These are phyloP conservation scores for Myripristis jacobus DNA, from an alignment of 2,797 vertebrate genomes.

Conservation along the genomic window DNA sequence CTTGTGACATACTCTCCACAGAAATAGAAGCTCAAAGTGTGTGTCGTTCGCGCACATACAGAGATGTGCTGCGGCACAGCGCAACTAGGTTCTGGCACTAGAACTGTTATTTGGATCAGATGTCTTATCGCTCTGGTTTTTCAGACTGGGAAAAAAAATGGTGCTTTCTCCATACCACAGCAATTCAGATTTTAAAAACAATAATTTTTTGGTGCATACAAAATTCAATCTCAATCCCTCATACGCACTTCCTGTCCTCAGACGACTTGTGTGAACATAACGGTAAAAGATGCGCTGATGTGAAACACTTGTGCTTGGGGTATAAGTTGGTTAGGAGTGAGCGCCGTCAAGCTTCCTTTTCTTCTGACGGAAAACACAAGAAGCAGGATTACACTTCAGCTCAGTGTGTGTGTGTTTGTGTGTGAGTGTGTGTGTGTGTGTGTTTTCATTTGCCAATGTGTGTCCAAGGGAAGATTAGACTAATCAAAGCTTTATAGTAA, in stretches of 20 bases:
- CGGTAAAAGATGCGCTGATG: slow-evolving; percentile 51
- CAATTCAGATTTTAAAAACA: slow-evolving; percentile 37
- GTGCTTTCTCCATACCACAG: slow-evolving; percentile 71
- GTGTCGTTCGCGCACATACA: slow-evolving; percentile 26
- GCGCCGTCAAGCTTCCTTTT: slow-evolving; percentile 56
- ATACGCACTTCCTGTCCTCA: slow-evolving; percentile 45
- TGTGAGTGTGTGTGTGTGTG: too few relatives aligned
- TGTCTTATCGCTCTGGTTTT: slow-evolving; percentile 15
- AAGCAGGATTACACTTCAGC: slow-evolving; percentile 53
- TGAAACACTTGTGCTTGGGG: slow-evolving; percentile 54
- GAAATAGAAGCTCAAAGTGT: slow-evolving; percentile 42
- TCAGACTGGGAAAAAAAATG: slow-evolving; percentile 65
- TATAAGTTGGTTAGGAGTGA: slow-evolving; percentile 27
- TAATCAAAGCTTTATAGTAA: slow-evolving; percentile 80
- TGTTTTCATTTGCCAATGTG: slow-evolving; percentile 42
- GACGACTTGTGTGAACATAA: slow-evolving; percentile 44
- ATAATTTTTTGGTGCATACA: slow-evolving; percentile 25
- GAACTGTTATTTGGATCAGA: slow-evolving; percentile 56
- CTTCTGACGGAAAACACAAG: slow-evolving; percentile 6
- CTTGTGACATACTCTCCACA: slow-evolving; percentile 21
- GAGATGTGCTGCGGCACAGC: slow-evolving; percentile 54
- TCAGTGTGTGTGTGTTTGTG: slow-evolving; percentile 32
- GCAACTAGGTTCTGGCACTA: slow-evolving; percentile 51
- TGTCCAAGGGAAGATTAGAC: slow-evolving; percentile 72
- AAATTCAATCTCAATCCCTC: slow-evolving; percentile 47